These are phyloP conservation scores for Spheniscus humboldti DNA, from an alignment of 2,797 vertebrate genomes.

Conservation along the genomic window DNA sequence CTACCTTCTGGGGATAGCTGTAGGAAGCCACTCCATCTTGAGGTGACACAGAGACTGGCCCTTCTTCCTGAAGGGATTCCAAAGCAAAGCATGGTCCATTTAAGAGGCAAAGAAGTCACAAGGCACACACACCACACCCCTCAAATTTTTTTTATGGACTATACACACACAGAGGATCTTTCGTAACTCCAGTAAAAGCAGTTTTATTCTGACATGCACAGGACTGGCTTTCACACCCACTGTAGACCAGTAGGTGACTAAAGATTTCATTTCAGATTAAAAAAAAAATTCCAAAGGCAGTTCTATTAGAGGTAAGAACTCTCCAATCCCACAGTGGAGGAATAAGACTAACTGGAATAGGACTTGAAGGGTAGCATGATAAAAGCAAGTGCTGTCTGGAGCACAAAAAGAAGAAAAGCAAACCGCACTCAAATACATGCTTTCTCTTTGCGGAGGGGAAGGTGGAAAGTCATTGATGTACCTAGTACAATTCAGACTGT, in stretches of 20 bases:
- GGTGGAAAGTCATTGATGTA: not conserved
- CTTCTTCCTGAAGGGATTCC: conserved; percentile 81
- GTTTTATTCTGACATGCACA: not conserved
- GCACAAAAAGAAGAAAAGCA: not conserved
- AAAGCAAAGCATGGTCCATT: not conserved
- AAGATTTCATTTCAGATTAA: not conserved
- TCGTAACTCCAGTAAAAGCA: not conserved
- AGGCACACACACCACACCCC: not conserved
- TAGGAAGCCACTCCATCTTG: conserved; percentile 78
- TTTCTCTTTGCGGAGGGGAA: not conserved
- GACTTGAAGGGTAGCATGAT: not conserved
- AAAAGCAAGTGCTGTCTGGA: not conserved
- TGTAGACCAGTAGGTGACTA: not conserved
- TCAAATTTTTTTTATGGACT: not conserved
- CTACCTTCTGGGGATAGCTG: conserved; percentile 86
- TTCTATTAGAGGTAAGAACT: not conserved
- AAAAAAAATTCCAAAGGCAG: not conserved
- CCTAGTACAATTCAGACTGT: not conserved
- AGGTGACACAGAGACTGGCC: conserved; percentile 68
- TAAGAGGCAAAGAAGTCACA: not conserved
- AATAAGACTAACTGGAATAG: not conserved
- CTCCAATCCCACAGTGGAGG: not conserved
- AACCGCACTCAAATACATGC: not conserved
- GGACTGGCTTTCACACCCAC: not conserved
- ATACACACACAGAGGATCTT: not conserved